Evolutionary conservation across 2,888 invertebrate genomes (phyloP).

Genomic region (Plebejus argus): DNA sequence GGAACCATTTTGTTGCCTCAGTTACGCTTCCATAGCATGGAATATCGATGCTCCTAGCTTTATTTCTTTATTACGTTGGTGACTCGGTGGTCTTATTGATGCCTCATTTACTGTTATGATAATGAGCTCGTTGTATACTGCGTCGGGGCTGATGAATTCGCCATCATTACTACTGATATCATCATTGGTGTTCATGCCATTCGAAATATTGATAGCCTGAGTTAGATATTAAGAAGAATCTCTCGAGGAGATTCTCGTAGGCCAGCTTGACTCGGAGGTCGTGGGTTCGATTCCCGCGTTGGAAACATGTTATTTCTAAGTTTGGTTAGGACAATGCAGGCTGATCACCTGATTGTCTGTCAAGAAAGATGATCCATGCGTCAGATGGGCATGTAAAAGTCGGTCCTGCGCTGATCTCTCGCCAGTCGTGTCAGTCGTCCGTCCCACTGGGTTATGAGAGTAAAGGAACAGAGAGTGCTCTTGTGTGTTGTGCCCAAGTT

Average conservation of each 20-base stretch:
- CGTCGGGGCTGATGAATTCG: conserved; percentile 7
- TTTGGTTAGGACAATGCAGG: too few species aligned
- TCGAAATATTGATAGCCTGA: background rate
- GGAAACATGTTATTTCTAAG: too few species aligned
- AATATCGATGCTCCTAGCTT: conserved; percentile 52
- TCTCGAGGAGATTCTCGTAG: background rate
- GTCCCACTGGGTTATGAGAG: too few species aligned
- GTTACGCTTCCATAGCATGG: background rate
- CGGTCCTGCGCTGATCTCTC: too few species aligned
- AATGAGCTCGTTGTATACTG: conserved; percentile 25
- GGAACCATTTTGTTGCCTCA: background rate
- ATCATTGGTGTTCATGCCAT: background rate
- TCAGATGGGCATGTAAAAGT: too few species aligned
- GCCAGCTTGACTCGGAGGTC: too few species aligned
- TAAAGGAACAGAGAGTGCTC: too few species aligned
- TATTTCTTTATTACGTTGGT: conserved; percentile 72
- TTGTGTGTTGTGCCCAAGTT: too few species aligned
- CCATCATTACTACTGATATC: conserved; percentile 18
- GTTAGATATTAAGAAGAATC: background rate
- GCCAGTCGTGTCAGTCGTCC: too few species aligned
- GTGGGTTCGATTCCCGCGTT: too few species aligned
- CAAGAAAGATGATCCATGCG: too few species aligned
- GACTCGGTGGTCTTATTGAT: conserved; percentile 64
- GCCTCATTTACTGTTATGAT: conserved; percentile 50
- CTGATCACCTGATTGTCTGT: too few species aligned